These are phyloP conservation scores for Hypolimnas misippus DNA, from an alignment of 2,888 invertebrate genomes.

Conservation along the genomic window DNA sequence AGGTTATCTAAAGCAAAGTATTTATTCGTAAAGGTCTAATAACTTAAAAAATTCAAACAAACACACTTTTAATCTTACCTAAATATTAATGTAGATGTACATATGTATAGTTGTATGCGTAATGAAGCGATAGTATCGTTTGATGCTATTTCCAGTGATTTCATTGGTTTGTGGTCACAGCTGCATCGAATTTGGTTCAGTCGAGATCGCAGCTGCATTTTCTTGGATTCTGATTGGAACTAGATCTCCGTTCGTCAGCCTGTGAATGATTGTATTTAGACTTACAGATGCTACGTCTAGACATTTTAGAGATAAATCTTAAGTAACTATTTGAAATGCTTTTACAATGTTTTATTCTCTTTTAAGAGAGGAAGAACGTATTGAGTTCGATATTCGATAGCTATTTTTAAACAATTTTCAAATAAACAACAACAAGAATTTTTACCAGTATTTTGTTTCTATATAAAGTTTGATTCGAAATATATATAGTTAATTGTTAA, in stretches of 20 bases:
- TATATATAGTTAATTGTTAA: no score
- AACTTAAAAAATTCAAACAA: no score
- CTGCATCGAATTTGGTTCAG: constrained; percentile 21
- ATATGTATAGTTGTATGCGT: no score
- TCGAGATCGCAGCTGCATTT: constrained; percentile 34
- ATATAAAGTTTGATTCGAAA: no score
- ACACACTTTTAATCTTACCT: no score
- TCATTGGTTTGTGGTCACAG: constrained; percentile 17
- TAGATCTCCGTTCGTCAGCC: constrained; percentile 9
- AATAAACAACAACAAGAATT: no score
- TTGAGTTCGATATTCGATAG: no score
- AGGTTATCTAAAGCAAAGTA: no score
- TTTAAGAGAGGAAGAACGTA: not conserved
- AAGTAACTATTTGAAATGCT: not conserved
- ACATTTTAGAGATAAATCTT: not conserved
- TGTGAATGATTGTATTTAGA: constrained; percentile 16
- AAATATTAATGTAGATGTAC: no score
- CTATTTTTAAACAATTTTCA: no score
- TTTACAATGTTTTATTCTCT: not conserved
- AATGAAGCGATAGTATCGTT: not conserved
- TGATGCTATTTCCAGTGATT: not conserved
- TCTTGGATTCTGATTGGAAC: constrained; percentile 22
- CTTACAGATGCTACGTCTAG: constrained; percentile 27
- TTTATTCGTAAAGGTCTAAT: no score
- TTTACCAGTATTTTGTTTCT: no score